Evolutionary conservation across 2,797 vertebrate species (phyloP).

Genomic region (Hyperoplus lanceolatus): DNA sequence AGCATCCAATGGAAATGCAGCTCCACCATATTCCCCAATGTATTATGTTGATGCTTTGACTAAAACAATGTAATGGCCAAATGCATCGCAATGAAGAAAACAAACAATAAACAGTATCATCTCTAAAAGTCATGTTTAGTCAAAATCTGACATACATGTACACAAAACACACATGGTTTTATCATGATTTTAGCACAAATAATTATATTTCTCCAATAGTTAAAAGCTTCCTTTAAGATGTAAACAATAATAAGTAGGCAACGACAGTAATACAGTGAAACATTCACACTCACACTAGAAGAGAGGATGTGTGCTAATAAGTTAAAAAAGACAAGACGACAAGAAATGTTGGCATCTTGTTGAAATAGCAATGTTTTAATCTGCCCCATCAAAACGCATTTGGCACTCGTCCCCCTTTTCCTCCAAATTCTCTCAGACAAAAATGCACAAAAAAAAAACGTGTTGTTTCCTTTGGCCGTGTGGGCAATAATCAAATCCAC

Average conservation of each 20-base stretch:
- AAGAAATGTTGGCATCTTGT: neutral
- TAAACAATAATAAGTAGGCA: too few species aligned
- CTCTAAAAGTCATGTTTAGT: neutral
- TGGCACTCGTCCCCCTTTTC: neutral
- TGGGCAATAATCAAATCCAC: neutral
- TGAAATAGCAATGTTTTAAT: constrained; percentile 3
- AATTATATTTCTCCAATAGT: neutral
- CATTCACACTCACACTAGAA: neutral
- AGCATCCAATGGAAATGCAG: neutral
- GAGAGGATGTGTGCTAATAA: neutral
- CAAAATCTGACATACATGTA: neutral
- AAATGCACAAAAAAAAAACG: neutral
- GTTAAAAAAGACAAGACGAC: neutral
- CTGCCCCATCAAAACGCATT: neutral
- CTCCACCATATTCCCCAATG: neutral
- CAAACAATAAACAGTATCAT: neutral
- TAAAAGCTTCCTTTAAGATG: neutral
- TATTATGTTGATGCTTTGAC: neutral
- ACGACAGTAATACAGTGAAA: neutral
- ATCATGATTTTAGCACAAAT: neutral
- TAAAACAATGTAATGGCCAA: neutral
- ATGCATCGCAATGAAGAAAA: neutral
- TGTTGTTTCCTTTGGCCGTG: neutral
- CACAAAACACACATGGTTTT: neutral
- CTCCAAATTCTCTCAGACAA: neutral